Conservation (phyloP, 2,888 invertebrate genomes). For the Apotomis betuletana region DNA sequence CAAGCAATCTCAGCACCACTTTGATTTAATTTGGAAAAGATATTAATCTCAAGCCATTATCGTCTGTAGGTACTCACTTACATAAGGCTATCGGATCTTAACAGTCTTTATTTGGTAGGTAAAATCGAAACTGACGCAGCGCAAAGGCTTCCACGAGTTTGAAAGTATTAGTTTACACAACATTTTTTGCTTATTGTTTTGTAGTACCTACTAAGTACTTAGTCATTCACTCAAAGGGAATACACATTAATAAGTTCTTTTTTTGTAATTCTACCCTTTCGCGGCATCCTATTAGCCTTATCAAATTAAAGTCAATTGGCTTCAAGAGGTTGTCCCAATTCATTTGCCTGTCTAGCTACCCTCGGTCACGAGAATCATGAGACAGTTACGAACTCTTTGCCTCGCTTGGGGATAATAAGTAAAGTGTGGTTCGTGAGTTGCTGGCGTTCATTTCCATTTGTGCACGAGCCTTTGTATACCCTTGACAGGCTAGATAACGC, state of each 20-base stretch:
- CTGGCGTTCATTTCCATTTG: constrained; percentile 59
- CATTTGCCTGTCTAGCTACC: constrained; percentile 48
- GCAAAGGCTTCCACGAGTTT: constrained; percentile 39
- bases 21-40: constrained; percentile 77
- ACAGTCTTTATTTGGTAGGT: constrained; percentile 66
- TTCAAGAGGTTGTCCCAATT: constrained; percentile 42
- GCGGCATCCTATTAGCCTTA: constrained; percentile 9
- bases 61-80: constrained; percentile 67
- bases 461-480: constrained; percentile 48
- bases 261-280: background rate
- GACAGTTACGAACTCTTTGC: constrained; percentile 55
- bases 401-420: constrained; percentile 58
- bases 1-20: constrained; percentile 59
- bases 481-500: constrained; percentile 42
- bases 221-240: too few relatives aligned
- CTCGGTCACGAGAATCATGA: constrained; percentile 51
- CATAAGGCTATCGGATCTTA: constrained; percentile 73
- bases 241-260: too few relatives aligned
- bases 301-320: constrained; percentile 33
- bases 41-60: constrained; percentile 75
- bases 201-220: background rate
- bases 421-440: constrained; percentile 61
- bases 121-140: constrained; percentile 60
- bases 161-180: constrained; percentile 3
- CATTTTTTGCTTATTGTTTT: background rate